Base-by-base conservation (phyloP, 2,113 vertebrate species). In the Sorex fumeus region DNA sequence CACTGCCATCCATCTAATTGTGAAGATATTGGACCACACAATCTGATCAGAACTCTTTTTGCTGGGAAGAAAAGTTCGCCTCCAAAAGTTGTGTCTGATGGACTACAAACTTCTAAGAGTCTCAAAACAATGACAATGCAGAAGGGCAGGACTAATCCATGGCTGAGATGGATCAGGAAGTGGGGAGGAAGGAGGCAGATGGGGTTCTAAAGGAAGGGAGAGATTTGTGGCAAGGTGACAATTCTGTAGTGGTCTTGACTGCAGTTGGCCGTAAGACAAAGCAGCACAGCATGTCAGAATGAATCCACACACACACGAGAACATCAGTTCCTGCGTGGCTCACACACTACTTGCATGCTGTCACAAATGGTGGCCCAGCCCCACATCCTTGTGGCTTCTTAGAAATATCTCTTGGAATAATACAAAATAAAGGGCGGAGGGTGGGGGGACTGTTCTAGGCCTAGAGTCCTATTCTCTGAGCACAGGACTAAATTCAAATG, bases 241-340 rank as follows among this genome's bases (percentile, higher is more conserved):
- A 0, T 47, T 84, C 18, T 53, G 30, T 57, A 18, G 19, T 57
- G 53, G 19, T 32, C 10, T 69, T 23, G 53, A 32, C 1, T 21
- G 16, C 4, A 25, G n/a, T 18, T 50, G 47, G 47, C 6, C 18
- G 2, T 30, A 12, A 45, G 2, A 47, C 8, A 21, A 43, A 62
- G 13, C 71, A 3, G 6, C 7, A 19, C 9, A 36, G 0, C 0
- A 6, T 30, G 47, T 3, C n/a, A 75, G 19, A 80, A n/a, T 13
- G 23, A 21, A 0, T 1, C 70, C 72, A 79, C 30, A 32, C 30
- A 32, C 2, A 3, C 11, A 50, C 2, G 47, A 50, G 10, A 50
- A 43, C 0, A 0, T 15, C 36, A 64, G 0, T 6, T 60, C 43
- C 23, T 30, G 66, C 11, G 71, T 72, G 69, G 43, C 25, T 57